Percentiles rank a stretch among this genome's conserved stretches.
Conservation (phyloP, 2,888 invertebrate species). For the Ceraclea dissimilis region DNA sequence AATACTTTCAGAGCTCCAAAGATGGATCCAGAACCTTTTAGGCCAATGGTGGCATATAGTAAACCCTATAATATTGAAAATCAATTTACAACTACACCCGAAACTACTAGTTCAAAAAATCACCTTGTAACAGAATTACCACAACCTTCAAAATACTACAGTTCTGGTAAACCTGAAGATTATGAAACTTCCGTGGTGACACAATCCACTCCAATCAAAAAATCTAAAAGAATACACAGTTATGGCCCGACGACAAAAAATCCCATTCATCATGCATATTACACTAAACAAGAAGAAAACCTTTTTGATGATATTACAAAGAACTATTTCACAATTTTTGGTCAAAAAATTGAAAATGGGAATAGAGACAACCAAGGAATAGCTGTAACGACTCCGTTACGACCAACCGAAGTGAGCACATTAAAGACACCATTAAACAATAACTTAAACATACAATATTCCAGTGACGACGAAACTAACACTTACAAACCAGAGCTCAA, state of each 20-base stretch:
- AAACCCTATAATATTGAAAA: conserved; percentile 43
- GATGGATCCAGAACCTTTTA: conserved; percentile 53
- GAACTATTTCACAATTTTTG: conserved; percentile 67
- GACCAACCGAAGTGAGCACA: conserved; percentile 33
- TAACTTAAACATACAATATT: conserved; percentile 49
- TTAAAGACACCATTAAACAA: conserved; percentile 45
- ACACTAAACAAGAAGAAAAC: conserved; percentile 59
- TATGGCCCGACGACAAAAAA: conserved; percentile 44
- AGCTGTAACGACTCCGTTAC: conserved; percentile 39
- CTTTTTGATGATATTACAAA: conserved; percentile 66
- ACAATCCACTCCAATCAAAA: conserved; percentile 32
- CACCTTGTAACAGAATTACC: conserved; percentile 48
- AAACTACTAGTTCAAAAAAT: conserved; percentile 37
- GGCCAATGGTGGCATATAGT: conserved; percentile 56
- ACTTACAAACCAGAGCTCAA: conserved; percentile 34
- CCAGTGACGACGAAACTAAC: conserved; percentile 40
- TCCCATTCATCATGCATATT: conserved; percentile 54
- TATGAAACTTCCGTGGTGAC: conserved; percentile 31
- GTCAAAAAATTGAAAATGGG: conserved; percentile 55
- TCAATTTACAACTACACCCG: conserved; percentile 40
- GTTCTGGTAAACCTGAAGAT: conserved; percentile 41
- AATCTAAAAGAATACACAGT: conserved; percentile 15
- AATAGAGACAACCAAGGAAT: conserved; percentile 43
- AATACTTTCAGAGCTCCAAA: conserved; percentile 44
- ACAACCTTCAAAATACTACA: conserved; percentile 44